A percentile compares a stretch with the other conserved stretches of the same genome.
These are phyloP conservation scores for Drosophila mercatorum DNA, from an alignment of 2,888 invertebrate species.

Conservation along the genomic window DNA sequence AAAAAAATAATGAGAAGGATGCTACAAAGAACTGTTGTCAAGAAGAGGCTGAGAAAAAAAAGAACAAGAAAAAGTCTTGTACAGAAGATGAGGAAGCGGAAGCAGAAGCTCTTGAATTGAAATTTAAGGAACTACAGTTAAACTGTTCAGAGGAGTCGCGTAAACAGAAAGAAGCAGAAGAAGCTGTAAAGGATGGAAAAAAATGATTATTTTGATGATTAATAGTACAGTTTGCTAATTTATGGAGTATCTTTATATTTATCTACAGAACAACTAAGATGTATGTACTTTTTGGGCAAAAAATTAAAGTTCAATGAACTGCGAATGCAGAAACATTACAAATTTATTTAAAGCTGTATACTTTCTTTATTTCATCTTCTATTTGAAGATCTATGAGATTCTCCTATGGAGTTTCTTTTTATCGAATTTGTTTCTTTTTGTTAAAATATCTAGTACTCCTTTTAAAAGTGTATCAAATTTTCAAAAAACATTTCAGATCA, in stretches of 20 bases:
- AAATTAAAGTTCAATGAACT: no score
- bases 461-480: constrained; percentile 4
- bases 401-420: not conserved
- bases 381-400: not conserved
- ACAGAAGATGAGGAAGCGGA: no score
- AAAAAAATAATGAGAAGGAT: not conserved
- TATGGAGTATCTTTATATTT: not conserved
- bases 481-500: not conserved
- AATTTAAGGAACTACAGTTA: not conserved
- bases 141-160: not conserved
- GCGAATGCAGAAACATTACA: no score
- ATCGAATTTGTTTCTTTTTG: not conserved
- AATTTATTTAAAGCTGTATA: no score
- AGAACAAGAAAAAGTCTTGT: not conserved
- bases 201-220: not conserved
- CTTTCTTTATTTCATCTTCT: not conserved
- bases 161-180: not conserved
- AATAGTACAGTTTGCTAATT: not conserved
- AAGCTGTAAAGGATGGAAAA: not conserved
- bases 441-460: not conserved
- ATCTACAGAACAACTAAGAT: not conserved
- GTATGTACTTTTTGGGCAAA: not conserved
- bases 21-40: not conserved
- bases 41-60: no score
- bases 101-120: not conserved